Evolutionary conservation across 2,797 vertebrate genomes (phyloP).

Genomic region (Lagorchestes hirsutus): DNA sequence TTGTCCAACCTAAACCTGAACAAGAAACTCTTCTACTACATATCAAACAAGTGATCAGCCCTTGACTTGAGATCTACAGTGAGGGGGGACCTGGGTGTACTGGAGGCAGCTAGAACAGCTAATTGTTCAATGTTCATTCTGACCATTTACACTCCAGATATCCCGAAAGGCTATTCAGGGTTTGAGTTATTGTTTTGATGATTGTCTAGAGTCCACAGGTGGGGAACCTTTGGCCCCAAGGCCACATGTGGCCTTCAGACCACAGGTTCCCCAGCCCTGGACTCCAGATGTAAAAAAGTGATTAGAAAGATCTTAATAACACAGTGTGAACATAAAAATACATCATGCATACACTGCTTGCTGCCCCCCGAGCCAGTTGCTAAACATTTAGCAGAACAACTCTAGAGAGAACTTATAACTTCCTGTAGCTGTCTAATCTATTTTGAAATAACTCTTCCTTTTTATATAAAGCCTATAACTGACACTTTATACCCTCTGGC

Average conservation of each 20-base stretch:
- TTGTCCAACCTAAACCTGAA: neutral
- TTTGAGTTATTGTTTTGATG: neutral
- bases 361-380: neutral
- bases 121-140: neutral
- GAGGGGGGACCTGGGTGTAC: neutral
- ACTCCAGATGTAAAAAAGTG: neutral
- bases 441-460: neutral
- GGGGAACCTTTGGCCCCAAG: too few relatives aligned
- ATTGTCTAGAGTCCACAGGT: neutral
- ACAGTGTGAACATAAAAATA: neutral
- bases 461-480: neutral
- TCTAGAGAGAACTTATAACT: neutral
- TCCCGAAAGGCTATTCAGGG: neutral
- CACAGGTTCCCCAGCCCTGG: too few relatives aligned
- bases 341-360: neutral
- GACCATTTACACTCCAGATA: neutral
- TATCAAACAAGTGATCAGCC: neutral
- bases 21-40: neutral
- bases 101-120: neutral
- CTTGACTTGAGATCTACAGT: neutral
- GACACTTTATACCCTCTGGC: neutral
- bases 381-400: neutral
- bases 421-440: neutral
- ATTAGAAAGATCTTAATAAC: neutral
- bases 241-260: too few relatives aligned